A percentile compares a stretch with the other conserved stretches of the same genome.
phyloP scores from a whole-genome alignment of 1,140 invertebrate species.

The Theocolax elegans region DNA sequence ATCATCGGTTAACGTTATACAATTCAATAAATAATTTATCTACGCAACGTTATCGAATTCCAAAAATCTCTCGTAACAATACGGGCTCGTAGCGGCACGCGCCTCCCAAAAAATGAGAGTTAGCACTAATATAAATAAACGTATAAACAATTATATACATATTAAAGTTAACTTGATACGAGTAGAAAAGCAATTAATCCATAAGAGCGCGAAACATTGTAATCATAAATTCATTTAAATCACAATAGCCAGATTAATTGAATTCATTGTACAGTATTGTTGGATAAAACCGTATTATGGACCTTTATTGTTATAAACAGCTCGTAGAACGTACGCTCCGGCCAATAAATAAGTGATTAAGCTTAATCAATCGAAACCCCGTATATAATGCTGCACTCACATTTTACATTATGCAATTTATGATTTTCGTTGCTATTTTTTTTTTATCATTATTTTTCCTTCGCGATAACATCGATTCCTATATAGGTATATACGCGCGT shows the following conservation, averaged over 20 bases:
- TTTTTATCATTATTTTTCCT: no score
- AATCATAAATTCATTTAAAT: conserved; percentile 30
- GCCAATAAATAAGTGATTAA: conserved; percentile 32
- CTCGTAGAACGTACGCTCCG: neutral
- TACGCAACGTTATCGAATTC: no score
- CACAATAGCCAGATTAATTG: conserved; percentile 22
- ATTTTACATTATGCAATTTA: conserved; percentile 29
- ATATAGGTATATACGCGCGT: no score
- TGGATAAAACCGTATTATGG: conserved; percentile 22
- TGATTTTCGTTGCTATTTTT: neutral
- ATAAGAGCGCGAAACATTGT: neutral
- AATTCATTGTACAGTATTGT: conserved; percentile 20
- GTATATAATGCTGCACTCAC: neutral
- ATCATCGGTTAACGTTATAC: no score
- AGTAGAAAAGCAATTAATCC: conserved; percentile 18
- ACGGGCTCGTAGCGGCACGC: no score
- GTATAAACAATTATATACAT: no score
- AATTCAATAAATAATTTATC: no score
- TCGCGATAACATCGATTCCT: no score
- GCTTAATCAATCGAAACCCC: conserved; percentile 9
- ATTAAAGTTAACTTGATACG: no score
- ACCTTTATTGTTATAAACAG: conserved; percentile 31
- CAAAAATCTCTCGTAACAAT: no score
- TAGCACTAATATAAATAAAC: no score
- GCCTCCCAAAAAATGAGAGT: no score